These are phyloP conservation scores for Ariopsis seemanni DNA, from an alignment of 2,113 vertebrate species.

Conservation along the genomic window DNA sequence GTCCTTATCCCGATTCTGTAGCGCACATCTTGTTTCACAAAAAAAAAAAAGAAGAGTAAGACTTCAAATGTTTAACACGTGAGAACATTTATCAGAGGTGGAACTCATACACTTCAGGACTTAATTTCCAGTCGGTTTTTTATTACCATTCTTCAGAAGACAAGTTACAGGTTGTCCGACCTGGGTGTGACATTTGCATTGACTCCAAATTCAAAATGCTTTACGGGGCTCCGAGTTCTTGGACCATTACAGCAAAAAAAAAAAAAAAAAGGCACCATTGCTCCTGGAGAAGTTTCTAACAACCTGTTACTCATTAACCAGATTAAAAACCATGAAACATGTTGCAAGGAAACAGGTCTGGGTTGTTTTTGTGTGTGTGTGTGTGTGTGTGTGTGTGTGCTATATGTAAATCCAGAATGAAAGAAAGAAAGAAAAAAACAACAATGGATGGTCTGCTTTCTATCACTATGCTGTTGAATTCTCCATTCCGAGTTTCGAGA, in stretches of 20 bases:
- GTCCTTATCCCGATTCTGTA: neutral
- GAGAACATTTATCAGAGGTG: neutral
- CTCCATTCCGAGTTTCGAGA: neutral
- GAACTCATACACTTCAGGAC: neutral
- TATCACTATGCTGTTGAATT: neutral
- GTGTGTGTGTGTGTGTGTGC: neutral
- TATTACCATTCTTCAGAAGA: neutral
- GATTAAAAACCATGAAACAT: constrained; percentile 18
- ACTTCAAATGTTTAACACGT: constrained; percentile 23
- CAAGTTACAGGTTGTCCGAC: neutral
- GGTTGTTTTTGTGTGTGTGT: neutral
- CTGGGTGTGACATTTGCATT: neutral
- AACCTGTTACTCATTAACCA: constrained; percentile 72
- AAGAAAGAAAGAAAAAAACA: neutral
- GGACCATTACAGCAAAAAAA: constrained; percentile 53
- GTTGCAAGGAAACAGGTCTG: neutral
- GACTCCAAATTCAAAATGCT: neutral
- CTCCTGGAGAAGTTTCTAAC: constrained; percentile 63
- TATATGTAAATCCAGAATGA: neutral
- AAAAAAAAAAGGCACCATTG: constrained; percentile 58
- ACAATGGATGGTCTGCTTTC: neutral
- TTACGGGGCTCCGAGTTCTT: neutral
- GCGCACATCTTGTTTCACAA: constrained; percentile 23
- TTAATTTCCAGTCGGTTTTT: neutral
- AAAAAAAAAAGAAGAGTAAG: neutral